Conservation (phyloP, 2,888 invertebrate species). For the Orchesellides sinensis region DNA sequence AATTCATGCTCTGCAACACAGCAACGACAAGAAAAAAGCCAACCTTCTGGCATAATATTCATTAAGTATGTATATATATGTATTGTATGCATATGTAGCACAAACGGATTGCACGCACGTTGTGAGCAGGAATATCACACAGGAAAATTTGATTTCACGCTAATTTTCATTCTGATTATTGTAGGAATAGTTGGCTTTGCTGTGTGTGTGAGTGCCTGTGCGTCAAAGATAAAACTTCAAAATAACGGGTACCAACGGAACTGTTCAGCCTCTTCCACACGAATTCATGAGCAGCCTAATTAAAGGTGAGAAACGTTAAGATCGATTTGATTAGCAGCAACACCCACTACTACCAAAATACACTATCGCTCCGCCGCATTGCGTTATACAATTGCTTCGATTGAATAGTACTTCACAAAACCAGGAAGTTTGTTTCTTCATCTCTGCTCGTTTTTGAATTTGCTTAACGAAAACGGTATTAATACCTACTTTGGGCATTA, state of each 20-base stretch:
- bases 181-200: not conserved
- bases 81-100: not conserved
- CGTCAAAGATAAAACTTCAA: not conserved
- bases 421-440: slow-evolving; percentile 33
- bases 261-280: slow-evolving; percentile 12
- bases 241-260: slow-evolving; percentile 18
- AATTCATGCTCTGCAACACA: slow-evolving; percentile 26
- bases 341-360: not conserved
- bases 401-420: slow-evolving; percentile 27
- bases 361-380: too few relatives aligned
- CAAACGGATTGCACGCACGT: not conserved
- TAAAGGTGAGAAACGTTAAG: slow-evolving; percentile 45
- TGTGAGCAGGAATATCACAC: not conserved
- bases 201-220: not conserved
- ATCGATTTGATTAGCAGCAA: slow-evolving; percentile 7
- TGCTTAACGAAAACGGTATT: too few relatives aligned
- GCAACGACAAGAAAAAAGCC: slow-evolving; percentile 24
- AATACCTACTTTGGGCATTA: not conserved
- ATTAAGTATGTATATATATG: too few relatives aligned
- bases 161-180: slow-evolving; percentile 57
- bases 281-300: slow-evolving; percentile 23
- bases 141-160: slow-evolving; percentile 60
- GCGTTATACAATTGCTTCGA: slow-evolving; percentile 33
- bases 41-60: not conserved
- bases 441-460: not conserved